Evolutionary conservation across 92 coral and sea anemone species (phyloP).

Genomic region (Actinostola sp.): DNA sequence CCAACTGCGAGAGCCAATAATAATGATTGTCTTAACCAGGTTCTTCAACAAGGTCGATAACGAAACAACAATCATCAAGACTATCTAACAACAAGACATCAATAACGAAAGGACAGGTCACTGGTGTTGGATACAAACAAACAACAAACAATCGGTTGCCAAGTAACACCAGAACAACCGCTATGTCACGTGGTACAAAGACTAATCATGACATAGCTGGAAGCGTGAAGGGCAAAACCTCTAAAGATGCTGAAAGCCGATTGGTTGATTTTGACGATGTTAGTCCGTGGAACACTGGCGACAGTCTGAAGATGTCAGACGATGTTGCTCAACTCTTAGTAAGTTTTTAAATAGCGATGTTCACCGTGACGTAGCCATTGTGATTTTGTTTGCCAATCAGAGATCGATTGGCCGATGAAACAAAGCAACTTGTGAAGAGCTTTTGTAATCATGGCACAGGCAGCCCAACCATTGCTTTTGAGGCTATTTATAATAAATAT

Average conservation of each 20-base stretch:
- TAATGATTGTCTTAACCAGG: too few species aligned
- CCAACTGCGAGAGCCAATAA: too few species aligned
- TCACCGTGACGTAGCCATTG: too few species aligned
- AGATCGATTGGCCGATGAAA: too few species aligned
- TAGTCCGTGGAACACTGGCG: constrained; percentile 75
- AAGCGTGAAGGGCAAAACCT: neutral
- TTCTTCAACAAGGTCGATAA: too few species aligned
- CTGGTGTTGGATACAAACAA: neutral
- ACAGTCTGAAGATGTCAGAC: constrained; percentile 80
- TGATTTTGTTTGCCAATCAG: too few species aligned
- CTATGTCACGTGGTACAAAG: neutral
- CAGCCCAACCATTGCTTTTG: too few species aligned
- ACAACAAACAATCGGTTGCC: constrained; percentile 4
- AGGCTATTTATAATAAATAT: too few species aligned
- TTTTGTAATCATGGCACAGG: too few species aligned
- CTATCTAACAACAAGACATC: neutral
- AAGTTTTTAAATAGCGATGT: too few species aligned
- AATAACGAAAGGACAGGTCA: neutral
- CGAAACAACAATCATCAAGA: neutral
- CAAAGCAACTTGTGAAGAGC: too few species aligned
- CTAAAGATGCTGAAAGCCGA: constrained; percentile 9
- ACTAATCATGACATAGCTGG: neutral
- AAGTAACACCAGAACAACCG: neutral
- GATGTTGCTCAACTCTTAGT: constrained; percentile 96
- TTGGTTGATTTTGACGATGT: constrained; percentile 50